These are phyloP conservation scores for Drosophila pruinosa DNA, from an alignment of 1,140 invertebrate species.

Conservation along the genomic window DNA sequence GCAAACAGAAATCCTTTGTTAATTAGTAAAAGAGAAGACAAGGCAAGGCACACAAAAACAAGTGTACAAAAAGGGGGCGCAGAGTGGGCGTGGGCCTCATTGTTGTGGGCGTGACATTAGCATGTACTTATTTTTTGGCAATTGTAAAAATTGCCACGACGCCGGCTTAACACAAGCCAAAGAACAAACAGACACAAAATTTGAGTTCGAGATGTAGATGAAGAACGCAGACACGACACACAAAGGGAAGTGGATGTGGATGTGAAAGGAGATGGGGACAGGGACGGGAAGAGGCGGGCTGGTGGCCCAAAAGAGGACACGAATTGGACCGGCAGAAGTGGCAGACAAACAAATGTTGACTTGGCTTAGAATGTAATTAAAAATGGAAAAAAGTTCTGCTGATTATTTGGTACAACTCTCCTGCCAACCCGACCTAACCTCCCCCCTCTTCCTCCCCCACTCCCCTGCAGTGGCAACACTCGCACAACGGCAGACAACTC, in stretches of 20 bases:
- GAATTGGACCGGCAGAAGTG: constrained; percentile 22
- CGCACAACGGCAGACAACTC: no score
- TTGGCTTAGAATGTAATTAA: constrained; percentile 63
- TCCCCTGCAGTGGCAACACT: no score
- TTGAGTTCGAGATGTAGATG: background rate
- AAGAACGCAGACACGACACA: background rate
- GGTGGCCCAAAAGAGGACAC: background rate
- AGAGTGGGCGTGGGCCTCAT: background rate
- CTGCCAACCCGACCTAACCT: background rate
- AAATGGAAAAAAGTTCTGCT: constrained; percentile 45
- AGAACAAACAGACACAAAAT: constrained; percentile 29
- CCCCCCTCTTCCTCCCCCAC: background rate
- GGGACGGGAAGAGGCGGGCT: background rate
- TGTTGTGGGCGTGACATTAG: constrained; percentile 37
- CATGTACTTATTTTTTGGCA: constrained; percentile 56
- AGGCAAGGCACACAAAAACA: constrained; percentile 18
- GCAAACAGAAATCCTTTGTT: constrained; percentile 73
- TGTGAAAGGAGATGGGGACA: background rate
- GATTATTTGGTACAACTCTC: constrained; percentile 40
- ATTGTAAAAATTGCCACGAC: constrained; percentile 45
- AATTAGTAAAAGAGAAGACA: constrained; percentile 55
- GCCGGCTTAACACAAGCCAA: constrained; percentile 23
- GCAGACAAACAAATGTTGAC: constrained; percentile 44
- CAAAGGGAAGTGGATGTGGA: background rate
- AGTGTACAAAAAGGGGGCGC: background rate